phyloP scores from a whole-genome alignment of 1,140 invertebrate species.

The Glossosoma conforme region DNA sequence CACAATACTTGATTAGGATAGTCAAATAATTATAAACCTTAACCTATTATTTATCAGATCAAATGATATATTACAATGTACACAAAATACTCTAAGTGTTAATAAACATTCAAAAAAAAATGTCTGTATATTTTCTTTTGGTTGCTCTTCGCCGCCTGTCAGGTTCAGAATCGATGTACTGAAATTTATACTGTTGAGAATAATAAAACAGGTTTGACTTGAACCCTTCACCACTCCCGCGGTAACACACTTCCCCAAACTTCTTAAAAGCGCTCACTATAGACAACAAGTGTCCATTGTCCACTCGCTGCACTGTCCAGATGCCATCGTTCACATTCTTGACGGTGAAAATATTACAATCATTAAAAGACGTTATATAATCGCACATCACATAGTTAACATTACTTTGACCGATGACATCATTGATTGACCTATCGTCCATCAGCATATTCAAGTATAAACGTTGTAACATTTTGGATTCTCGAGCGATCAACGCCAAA shows the following conservation, averaged over 20 bases:
- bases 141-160: too few species aligned
- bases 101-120: not conserved
- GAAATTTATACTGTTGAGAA: conserved; percentile 6
- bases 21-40: not conserved
- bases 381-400: conserved; percentile 13
- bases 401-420: conserved; percentile 11
- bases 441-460: conserved; percentile 24
- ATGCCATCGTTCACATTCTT: not conserved
- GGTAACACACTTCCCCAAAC: conserved; percentile 13
- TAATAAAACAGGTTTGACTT: conserved; percentile 20
- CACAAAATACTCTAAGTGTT: not conserved
- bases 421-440: not conserved
- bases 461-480: conserved; percentile 10
- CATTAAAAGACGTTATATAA: not conserved
- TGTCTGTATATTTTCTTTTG: too few species aligned
- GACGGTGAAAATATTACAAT: too few species aligned
- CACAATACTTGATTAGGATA: too few species aligned
- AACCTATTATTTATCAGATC: not conserved
- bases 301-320: not conserved
- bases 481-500: not conserved
- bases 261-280: conserved; percentile 9
- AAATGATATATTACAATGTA: not conserved
- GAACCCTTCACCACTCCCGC: conserved; percentile 23
- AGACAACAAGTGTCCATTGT: not conserved
- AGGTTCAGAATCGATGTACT: not conserved